phyloP scores from a whole-genome alignment of 37 sponge, comb jelly and placozoan species.

The Chondrilla cf. caribensis region DNA sequence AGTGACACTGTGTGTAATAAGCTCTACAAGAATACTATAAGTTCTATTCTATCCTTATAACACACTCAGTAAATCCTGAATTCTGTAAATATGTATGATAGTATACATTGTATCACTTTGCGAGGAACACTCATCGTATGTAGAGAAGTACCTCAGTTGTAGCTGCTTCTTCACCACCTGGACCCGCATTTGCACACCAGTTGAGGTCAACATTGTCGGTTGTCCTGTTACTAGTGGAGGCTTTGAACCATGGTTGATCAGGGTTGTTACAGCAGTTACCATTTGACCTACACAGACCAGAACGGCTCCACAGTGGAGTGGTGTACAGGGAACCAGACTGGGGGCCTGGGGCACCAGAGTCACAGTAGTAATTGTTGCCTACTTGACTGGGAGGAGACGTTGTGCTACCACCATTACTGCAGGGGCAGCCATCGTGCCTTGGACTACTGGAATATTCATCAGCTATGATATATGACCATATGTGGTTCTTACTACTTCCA shows the following conservation, averaged over 20 bases:
- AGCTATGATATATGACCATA: neutral
- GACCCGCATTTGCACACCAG: neutral
- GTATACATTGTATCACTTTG: too few species aligned
- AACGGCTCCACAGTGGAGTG: slow-evolving; percentile 2
- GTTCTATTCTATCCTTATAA: too few species aligned
- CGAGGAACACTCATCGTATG: too few species aligned
- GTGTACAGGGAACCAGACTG: neutral
- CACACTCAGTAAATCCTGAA: too few species aligned
- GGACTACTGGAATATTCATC: neutral
- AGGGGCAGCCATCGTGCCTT: neutral
- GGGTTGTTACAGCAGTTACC: slow-evolving; percentile 7
- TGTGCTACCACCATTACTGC: neutral
- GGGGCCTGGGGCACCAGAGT: neutral
- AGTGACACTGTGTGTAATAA: too few species aligned
- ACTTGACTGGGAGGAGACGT: neutral
- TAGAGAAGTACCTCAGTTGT: neutral
- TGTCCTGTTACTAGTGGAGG: too few species aligned
- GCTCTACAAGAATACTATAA: too few species aligned
- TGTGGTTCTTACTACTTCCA: neutral
- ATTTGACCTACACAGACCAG: slow-evolving; percentile 8
- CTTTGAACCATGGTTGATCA: slow-evolving; percentile 24
- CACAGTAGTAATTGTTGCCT: slow-evolving; percentile 2
- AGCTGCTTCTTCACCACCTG: neutral
- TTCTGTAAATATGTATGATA: too few species aligned
- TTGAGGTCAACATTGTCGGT: slow-evolving; percentile 1